Evolutionary conservation across 1,140 invertebrate species (phyloP).

Genomic region (Cydia splendana): DNA sequence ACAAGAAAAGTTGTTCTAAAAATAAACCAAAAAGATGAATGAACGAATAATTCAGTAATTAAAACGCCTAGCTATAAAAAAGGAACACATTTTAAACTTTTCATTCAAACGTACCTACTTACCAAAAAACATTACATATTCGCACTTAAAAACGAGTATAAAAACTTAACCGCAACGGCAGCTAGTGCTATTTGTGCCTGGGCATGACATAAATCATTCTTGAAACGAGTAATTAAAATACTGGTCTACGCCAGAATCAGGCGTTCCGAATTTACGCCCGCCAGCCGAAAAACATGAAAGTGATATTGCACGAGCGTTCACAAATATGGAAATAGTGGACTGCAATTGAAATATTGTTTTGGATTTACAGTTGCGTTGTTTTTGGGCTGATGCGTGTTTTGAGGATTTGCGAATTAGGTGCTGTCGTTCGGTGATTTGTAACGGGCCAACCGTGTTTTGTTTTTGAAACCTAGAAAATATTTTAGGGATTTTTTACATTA

Average conservation of each 20-base stretch:
- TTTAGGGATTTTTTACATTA: neutral
- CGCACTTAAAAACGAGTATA: conserved; percentile 19
- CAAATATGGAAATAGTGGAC: conserved; percentile 31
- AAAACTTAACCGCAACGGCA: conserved; percentile 48
- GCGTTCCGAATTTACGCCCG: conserved; percentile 70
- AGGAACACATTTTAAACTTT: neutral
- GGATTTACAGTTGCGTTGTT: conserved; percentile 29
- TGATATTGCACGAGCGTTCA: conserved; percentile 35
- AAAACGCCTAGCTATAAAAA: neutral
- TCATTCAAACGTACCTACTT: conserved; percentile 11
- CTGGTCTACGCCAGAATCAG: conserved; percentile 76
- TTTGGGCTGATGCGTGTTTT: conserved; percentile 21
- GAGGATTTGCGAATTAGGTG: conserved; percentile 27
- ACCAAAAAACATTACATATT: conserved; percentile 29
- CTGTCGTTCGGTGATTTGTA: conserved; percentile 18
- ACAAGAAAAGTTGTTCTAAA: neutral
- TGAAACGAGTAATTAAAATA: conserved; percentile 80
- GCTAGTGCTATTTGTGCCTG: conserved; percentile 67
- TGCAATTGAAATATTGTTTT: conserved; percentile 33
- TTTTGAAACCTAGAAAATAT: neutral
- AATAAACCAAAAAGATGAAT: neutral
- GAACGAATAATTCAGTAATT: neutral
- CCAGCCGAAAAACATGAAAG: conserved; percentile 57
- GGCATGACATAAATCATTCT: conserved; percentile 75
- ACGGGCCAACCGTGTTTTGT: neutral